Evolutionary conservation across 2,113 vertebrate genomes (phyloP), one percentile per base, ranked within the genome.

Genomic region (Pantherophis guttatus): DNA sequence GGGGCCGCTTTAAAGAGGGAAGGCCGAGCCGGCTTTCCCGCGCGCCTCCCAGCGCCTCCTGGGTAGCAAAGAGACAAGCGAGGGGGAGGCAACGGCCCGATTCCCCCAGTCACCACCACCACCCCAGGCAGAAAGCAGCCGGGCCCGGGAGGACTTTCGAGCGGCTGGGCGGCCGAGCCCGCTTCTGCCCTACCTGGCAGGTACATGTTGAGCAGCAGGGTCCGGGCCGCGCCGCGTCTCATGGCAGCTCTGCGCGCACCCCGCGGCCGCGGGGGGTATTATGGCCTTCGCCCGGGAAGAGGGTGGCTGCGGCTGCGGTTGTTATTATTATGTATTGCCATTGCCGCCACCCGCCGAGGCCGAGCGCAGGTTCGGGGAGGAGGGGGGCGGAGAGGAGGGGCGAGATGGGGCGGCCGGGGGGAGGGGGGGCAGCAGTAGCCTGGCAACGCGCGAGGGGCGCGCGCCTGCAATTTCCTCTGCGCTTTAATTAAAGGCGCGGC

Each of bases 151-250:
- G 53, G 29, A 12, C 58, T 15, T 48, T 70, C 6, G 24, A 92
- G 86, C 59, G 19, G 65, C 39, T 7, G 26, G 6, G 87, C 0
- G 53, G 92, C 88, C 12, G 91, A 62, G 55, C 55, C 58, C 92
- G 89, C 87, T 90, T 88, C 81, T 94, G 59, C 96, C 95, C 95
- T 98, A 99, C 99, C 99, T 99, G 99, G 98, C 98, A 99, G 99
- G 98, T 99, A 99, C 99, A 99, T 99, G 98, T 99, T 99, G 98
- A 99, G 99, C 98, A 99, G 98, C 97, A 99, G 98, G 97, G 98
- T 97, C 96, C 98, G 98, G 98, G 98, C 98, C 98, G 98, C 96
- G 98, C 98, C 98, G 98, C 98, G 98, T 98, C 98, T 99, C 98
- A 99, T 99, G 98, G 98, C 98, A 98, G 97, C 97, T 96, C 94